phyloP scores from a whole-genome alignment of 2,888 invertebrate genomes.

The Hypena proboscidalis region DNA sequence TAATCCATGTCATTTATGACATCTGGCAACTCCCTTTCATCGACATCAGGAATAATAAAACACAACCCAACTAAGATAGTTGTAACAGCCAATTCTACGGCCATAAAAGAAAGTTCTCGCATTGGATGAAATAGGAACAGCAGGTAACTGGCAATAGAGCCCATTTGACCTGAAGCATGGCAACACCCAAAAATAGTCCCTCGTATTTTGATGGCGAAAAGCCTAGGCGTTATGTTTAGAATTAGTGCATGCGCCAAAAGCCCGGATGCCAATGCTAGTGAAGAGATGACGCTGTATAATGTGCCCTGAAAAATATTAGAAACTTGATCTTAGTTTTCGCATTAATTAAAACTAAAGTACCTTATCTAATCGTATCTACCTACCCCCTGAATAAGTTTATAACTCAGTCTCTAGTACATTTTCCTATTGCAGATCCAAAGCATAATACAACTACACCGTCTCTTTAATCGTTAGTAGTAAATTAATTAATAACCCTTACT shows the following conservation, averaged over 20 bases:
- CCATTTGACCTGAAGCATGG: conserved; percentile 67
- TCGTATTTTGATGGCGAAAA: conserved; percentile 69
- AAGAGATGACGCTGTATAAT: conserved; percentile 47
- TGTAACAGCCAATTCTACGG: conserved; percentile 49
- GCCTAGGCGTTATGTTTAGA: conserved; percentile 66
- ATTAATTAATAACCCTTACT: too few relatives aligned
- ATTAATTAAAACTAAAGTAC: too few relatives aligned
- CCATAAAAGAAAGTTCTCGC: conserved; percentile 47
- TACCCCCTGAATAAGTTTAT: too few relatives aligned
- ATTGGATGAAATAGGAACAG: conserved; percentile 53
- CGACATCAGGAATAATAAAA: conserved; percentile 64
- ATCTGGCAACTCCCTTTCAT: conserved; percentile 74
- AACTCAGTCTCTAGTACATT: too few relatives aligned
- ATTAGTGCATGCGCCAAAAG: conserved; percentile 60
- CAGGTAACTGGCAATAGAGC: conserved; percentile 65
- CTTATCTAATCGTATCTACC: too few relatives aligned
- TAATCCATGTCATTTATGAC: conserved; percentile 76
- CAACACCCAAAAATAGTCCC: conserved; percentile 68
- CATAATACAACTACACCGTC: too few relatives aligned
- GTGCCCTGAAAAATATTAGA: conserved; percentile 63
- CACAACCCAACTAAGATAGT: conserved; percentile 53
- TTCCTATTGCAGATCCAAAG: too few relatives aligned
- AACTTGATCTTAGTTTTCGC: too few relatives aligned
- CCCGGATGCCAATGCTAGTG: conserved; percentile 61
- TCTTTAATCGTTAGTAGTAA: too few relatives aligned